Evolutionary conservation across 2,797 vertebrate species (phyloP).

Genomic region (Atherinosoma microstoma): DNA sequence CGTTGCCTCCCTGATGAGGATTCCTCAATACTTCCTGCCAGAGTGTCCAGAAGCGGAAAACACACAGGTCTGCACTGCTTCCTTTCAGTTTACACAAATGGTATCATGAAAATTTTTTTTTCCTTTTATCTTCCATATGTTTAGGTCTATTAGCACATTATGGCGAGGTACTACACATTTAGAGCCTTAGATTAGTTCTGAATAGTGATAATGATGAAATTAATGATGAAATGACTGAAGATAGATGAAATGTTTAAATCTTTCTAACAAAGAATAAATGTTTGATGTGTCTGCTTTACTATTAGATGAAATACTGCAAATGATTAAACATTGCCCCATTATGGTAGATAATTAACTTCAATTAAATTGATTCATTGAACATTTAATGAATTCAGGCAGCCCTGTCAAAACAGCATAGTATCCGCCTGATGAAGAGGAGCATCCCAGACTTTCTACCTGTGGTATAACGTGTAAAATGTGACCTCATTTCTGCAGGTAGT

Average conservation of each 20-base stretch:
- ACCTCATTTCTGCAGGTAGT: conserved; percentile 74
- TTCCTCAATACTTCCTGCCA: conserved; percentile 89
- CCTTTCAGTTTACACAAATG: not conserved
- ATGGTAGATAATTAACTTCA: not conserved
- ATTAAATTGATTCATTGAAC: too few relatives aligned
- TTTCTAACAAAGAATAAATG: not conserved
- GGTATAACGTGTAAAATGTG: not conserved
- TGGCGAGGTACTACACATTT: not conserved
- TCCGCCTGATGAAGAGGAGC: not conserved
- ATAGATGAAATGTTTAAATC: not conserved
- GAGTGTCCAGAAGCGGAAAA: conserved; percentile 73
- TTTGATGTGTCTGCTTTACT: not conserved
- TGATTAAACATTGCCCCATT: not conserved
- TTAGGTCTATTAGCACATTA: not conserved
- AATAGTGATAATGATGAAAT: not conserved
- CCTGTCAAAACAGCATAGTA: not conserved
- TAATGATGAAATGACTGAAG: not conserved
- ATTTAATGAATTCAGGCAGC: too few relatives aligned
- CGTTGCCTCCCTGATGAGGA: conserved; percentile 87
- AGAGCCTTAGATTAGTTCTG: not conserved
- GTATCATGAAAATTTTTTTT: not conserved
- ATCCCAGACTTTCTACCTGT: not conserved
- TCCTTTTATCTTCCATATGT: not conserved
- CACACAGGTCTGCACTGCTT: conserved; percentile 79
- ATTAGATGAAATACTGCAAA: not conserved